Percentiles rank a stretch among this genome's conserved stretches.
These are phyloP conservation scores for Lasioglossum malachurum DNA, from an alignment of 2,888 invertebrate species.

Conservation along the genomic window DNA sequence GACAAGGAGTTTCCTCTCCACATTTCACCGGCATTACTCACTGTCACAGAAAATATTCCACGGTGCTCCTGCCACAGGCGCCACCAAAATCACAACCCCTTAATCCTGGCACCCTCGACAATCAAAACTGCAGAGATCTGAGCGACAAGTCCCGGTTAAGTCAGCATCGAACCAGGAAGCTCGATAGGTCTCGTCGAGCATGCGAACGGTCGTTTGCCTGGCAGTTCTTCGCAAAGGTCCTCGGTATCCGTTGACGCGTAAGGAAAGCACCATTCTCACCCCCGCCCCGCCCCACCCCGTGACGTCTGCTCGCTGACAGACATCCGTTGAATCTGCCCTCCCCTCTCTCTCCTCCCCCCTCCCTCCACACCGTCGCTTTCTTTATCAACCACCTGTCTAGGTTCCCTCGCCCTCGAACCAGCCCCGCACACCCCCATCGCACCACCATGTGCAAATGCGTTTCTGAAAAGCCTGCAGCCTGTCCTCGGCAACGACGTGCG, in stretches of 20 bases:
- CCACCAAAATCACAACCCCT: not conserved
- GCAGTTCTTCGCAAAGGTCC: constrained; percentile 28
- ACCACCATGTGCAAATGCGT: constrained; percentile 65
- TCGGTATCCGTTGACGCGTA: constrained; percentile 23
- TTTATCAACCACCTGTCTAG: constrained; percentile 44
- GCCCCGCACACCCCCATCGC: constrained; percentile 7
- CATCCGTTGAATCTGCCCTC: constrained; percentile 45
- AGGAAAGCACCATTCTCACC: constrained; percentile 50
- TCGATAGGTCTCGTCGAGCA: not conserved
- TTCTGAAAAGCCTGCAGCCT: constrained; percentile 67
- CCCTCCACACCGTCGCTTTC: not conserved
- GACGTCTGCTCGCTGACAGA: constrained; percentile 63
- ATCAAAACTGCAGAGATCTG: not conserved
- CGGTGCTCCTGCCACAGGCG: not conserved
- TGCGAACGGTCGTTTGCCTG: constrained; percentile 20
- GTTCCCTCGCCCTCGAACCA: not conserved
- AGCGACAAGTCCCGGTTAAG: constrained; percentile 2
- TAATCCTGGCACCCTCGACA: not conserved
- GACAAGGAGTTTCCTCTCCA: not conserved
- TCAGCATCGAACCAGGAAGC: not conserved
- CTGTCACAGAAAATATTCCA: not conserved
- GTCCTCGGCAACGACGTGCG: constrained; percentile 67
- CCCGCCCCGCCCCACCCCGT: not conserved
- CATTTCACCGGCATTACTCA: no score
- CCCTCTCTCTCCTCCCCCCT: not conserved